Evolutionary conservation across 1,140 invertebrate genomes (phyloP).

Genomic region (Drosophila sproati): DNA sequence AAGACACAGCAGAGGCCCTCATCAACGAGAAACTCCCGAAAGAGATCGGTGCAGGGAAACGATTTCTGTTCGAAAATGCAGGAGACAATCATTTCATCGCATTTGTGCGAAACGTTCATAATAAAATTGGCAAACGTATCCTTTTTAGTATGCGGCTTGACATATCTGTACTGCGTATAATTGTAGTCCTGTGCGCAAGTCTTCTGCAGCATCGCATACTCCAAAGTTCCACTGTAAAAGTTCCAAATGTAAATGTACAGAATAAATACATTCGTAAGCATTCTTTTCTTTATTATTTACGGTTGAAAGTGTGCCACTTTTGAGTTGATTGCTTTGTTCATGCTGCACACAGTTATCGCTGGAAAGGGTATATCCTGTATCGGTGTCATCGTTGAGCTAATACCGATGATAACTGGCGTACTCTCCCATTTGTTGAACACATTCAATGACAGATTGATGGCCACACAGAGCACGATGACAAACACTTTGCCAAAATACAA

Average conservation of each 20-base stretch:
- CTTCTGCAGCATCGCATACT: constrained; percentile 69
- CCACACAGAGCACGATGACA: constrained; percentile 86
- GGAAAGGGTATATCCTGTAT: constrained; percentile 90
- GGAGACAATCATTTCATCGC: constrained; percentile 65
- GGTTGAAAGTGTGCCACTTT: constrained; percentile 57
- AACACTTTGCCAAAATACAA: constrained; percentile 86
- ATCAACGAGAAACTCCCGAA: constrained; percentile 91
- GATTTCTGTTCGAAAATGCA: constrained; percentile 48
- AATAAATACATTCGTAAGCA: not conserved
- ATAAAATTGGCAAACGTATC: constrained; percentile 65
- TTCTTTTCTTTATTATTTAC: constrained; percentile 27
- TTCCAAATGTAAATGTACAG: not conserved
- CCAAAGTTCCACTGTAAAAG: constrained; percentile 43
- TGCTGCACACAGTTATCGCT: constrained; percentile 92
- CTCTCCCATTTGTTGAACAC: constrained; percentile 89
- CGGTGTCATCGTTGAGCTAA: constrained; percentile 87
- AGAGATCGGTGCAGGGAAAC: constrained; percentile 89
- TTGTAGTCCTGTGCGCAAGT: constrained; percentile 61
- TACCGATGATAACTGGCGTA: constrained; percentile 90
- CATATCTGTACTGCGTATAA: constrained; percentile 42
- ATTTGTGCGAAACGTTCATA: constrained; percentile 53
- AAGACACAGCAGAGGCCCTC: constrained; percentile 93
- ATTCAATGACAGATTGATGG: constrained; percentile 89
- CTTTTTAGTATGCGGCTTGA: constrained; percentile 30
- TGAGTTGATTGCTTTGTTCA: constrained; percentile 90